A percentile compares a stretch with the other conserved stretches of the same genome.
Conservation (phyloP, 2,888 invertebrate species). For the Apomyelois bistriatella region DNA sequence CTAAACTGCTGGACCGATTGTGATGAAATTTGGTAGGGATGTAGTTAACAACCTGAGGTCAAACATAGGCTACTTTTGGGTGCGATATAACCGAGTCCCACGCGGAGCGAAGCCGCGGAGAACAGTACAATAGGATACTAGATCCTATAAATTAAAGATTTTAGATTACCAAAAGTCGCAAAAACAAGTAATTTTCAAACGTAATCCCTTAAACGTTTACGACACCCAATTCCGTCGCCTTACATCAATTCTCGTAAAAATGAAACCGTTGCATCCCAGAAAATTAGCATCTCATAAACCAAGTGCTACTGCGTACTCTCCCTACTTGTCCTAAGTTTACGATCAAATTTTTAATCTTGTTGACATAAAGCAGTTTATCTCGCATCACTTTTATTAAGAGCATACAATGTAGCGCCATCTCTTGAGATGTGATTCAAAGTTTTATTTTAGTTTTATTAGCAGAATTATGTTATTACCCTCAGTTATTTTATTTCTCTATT, state of each 20-base stretch:
- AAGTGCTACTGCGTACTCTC: constrained; percentile 5
- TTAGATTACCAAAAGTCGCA: constrained; percentile 24
- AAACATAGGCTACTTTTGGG: too few species aligned
- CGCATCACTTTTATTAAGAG: constrained; percentile 45
- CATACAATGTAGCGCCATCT: constrained; percentile 28
- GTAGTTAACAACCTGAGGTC: too few species aligned
- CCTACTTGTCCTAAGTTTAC: constrained; percentile 11
- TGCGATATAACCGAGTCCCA: too few species aligned
- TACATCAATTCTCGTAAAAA: constrained; percentile 6
- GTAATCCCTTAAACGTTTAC: constrained; percentile 9
- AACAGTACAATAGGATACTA: too few species aligned
- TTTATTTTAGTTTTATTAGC: constrained; percentile 8
- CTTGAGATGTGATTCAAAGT: constrained; percentile 7
- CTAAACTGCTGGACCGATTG: too few species aligned
- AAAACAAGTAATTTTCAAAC: not conserved
- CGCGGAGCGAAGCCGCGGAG: too few species aligned
- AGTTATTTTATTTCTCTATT: constrained; percentile 8
- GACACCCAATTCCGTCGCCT: not conserved
- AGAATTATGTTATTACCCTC: constrained; percentile 13
- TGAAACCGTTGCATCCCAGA: constrained; percentile 1
- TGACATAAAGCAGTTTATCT: constrained; percentile 51
- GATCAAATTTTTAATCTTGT: constrained; percentile 52
- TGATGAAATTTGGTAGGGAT: too few species aligned
- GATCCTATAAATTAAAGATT: not conserved
- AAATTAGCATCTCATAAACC: constrained; percentile 13